Conservation (phyloP, 2,797 vertebrate genomes). For the Ptychadena robeensis region DNA sequence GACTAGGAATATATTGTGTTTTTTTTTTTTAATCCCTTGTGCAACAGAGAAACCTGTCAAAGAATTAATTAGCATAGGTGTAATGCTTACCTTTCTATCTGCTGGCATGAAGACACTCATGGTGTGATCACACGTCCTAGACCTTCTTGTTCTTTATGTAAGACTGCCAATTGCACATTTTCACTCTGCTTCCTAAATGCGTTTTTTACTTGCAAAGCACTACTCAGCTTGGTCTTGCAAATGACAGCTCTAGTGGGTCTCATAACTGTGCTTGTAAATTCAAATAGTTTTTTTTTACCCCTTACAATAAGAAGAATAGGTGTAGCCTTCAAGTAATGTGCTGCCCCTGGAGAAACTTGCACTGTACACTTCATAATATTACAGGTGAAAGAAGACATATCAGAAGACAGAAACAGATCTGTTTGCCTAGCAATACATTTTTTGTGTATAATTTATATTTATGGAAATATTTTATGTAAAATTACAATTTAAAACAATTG, state of each 20-base stretch:
- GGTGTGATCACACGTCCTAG: slow-evolving; percentile 22
- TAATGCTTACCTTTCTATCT: slow-evolving; percentile 18
- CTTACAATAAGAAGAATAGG: not conserved
- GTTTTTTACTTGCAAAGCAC: slow-evolving; percentile 7
- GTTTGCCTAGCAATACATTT: slow-evolving; percentile 8
- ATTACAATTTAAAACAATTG: no score
- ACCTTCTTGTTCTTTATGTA: slow-evolving; percentile 10
- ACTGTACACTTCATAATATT: slow-evolving; percentile 5
- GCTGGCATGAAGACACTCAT: slow-evolving; percentile 17
- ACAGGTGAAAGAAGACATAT: not conserved
- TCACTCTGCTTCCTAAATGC: slow-evolving; percentile 21
- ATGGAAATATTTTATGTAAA: no score
- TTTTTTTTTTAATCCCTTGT: not conserved
- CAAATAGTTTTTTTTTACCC: not conserved
- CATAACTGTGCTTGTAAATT: slow-evolving; percentile 19
- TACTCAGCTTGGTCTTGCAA: slow-evolving; percentile 4
- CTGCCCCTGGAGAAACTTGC: slow-evolving; percentile 8
- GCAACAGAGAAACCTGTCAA: slow-evolving; percentile 29
- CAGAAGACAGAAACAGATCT: not conserved
- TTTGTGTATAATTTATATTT: no score
- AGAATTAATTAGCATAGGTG: slow-evolving; percentile 44
- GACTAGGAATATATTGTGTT: slow-evolving; percentile 25
- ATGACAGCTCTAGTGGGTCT: slow-evolving; percentile 19
- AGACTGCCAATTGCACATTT: slow-evolving; percentile 23
- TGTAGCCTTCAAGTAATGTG: not conserved